Evolutionary conservation across 2,113 vertebrate species (phyloP).

Genomic region (Bambusicola thoracicus): DNA sequence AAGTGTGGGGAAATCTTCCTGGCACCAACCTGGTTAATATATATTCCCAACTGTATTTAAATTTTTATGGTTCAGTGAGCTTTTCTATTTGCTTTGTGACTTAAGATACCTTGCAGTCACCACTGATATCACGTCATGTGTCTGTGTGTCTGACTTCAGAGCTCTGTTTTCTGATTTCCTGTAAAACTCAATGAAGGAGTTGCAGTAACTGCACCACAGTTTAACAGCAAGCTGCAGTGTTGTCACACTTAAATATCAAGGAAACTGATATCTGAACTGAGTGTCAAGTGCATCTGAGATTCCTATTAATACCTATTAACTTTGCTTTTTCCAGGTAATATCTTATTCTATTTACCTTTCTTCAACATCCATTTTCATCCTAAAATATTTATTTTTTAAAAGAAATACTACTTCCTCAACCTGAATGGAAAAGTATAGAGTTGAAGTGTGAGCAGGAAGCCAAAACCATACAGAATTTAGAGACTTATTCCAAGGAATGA

Average conservation of each 20-base stretch:
- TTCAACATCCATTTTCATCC: not conserved
- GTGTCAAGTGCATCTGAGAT: not conserved
- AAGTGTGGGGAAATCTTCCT: not conserved
- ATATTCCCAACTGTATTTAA: not conserved
- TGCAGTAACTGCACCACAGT: not conserved
- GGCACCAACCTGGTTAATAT: conserved; percentile 35
- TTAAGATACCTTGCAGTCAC: not conserved
- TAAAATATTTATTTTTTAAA: not conserved
- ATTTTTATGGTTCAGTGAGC: not conserved
- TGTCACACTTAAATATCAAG: not conserved
- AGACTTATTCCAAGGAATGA: not conserved
- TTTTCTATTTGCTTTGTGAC: not conserved
- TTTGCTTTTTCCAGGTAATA: not conserved
- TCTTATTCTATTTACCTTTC: not conserved
- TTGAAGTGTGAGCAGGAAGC: not conserved
- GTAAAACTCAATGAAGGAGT: not conserved
- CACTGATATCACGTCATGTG: not conserved
- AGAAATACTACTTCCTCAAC: not conserved
- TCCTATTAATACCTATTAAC: not conserved
- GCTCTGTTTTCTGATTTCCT: not conserved
- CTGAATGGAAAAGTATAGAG: not conserved
- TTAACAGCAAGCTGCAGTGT: not conserved
- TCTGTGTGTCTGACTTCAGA: not conserved
- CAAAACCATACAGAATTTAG: not conserved
- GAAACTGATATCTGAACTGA: not conserved